Evolutionary conservation across 2,113 vertebrate species (phyloP), one percentile per base, ranked within the genome.

Genomic region (Corapipo altera): DNA sequence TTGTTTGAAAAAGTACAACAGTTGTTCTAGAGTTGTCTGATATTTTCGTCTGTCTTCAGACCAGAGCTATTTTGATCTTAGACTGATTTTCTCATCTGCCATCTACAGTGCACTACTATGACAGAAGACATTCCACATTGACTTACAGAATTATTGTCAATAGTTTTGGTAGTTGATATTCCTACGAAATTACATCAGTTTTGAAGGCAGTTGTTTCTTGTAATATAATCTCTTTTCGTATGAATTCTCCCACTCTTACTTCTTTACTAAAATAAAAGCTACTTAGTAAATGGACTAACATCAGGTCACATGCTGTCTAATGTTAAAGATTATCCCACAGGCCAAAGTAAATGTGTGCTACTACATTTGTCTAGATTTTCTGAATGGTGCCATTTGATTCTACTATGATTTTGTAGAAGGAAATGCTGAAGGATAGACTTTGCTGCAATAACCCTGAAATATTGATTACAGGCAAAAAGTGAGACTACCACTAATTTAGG

Each of bases 351-450:
- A 57, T 65, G 22, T 79, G 33, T 91, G 84, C 93, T 82, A 62
- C 51, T 96, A 44, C 1, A 2, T 95, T 97, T 94, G 22, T 85
- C 66, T 77, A 44, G 39, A 75, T 88, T 93, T 95, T 92, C 88
- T 91, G 83, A 94, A 83, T 90, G 61, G 44, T 95, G 52, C 54
- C 11, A 14, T 91, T 64, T 89, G 49, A 28, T 64, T 85, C 44
- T 74, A 27, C 51, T 74, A 15, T 37, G 14, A 43, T 12, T 84
- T 76, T 80, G 70, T 84, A 79, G 62, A 88, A 43, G 35, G 88
- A 75, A 71, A 67, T 65, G 81, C 37, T 73, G 57, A 92, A 64
- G 73, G 67, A 73, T 66, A 62, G 55, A 66, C 32, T 75, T 81
- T 37, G 24, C 46, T 65, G 5, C 59, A 76, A 17, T 41, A 84